Conservation (phyloP, 2,797 vertebrate species). For the Notamacropus eugenii region DNA sequence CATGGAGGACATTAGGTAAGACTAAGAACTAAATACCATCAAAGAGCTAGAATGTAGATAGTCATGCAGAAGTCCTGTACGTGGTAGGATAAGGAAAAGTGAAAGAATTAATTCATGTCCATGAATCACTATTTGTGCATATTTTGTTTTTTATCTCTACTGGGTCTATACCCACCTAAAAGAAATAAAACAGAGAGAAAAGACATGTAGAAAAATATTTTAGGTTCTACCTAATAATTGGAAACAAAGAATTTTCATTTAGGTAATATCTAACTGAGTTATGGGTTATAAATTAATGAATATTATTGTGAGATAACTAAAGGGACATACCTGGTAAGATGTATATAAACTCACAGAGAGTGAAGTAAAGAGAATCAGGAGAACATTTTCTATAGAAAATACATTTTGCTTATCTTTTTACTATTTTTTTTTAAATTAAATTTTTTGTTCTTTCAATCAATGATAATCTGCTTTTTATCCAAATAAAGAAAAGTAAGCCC, state of each 20-base stretch:
- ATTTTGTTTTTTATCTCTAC: neutral
- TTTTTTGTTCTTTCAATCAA: neutral
- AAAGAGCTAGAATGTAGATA: neutral
- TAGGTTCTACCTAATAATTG: neutral
- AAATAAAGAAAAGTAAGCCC: neutral
- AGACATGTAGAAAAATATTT: neutral
- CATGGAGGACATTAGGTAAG: neutral
- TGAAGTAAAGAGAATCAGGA: neutral
- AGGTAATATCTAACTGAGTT: neutral
- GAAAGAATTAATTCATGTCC: neutral
- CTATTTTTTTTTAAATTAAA: neutral
- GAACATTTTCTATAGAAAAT: neutral
- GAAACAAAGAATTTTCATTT: neutral
- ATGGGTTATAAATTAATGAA: neutral
- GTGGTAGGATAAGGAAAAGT: neutral
- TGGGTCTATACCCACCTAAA: neutral
- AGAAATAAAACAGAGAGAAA: neutral
- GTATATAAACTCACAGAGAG: neutral
- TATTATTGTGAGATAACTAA: neutral
- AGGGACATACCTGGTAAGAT: neutral
- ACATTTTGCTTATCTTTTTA: neutral
- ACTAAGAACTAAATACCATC: neutral
- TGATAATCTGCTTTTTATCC: neutral
- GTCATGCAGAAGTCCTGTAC: neutral
- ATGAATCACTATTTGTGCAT: neutral